Evolutionary conservation across 2,888 invertebrate species (phyloP).

Genomic region (Andrena bicolor): DNA sequence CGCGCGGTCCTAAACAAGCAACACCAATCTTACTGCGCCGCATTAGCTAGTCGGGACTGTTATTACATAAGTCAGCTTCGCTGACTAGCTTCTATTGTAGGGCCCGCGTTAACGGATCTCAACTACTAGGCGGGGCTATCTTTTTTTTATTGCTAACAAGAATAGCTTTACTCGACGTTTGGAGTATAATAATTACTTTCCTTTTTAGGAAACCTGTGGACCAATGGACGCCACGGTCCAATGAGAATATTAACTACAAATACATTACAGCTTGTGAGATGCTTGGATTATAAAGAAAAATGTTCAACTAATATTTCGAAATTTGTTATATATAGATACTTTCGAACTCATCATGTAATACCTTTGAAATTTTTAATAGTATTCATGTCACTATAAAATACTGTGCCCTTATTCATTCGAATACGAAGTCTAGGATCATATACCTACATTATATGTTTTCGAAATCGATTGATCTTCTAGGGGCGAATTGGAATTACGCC

Average conservation of each 20-base stretch:
- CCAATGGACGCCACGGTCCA: too few relatives aligned
- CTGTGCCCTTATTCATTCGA: too few relatives aligned
- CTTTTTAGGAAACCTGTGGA: neutral
- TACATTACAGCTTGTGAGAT: too few relatives aligned
- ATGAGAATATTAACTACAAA: too few relatives aligned
- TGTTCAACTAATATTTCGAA: too few relatives aligned
- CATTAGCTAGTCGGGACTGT: constrained; percentile 10
- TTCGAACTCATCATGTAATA: too few relatives aligned
- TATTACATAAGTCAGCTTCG: constrained; percentile 11
- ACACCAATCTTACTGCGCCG: constrained; percentile 24
- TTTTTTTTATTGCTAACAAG: constrained; percentile 4
- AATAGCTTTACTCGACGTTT: constrained; percentile 7
- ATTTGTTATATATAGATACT: too few relatives aligned
- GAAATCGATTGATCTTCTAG: neutral
- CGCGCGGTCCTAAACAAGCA: constrained; percentile 54
- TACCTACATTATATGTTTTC: neutral
- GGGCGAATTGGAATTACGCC: too few relatives aligned
- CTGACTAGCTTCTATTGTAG: neutral
- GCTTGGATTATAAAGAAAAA: too few relatives aligned
- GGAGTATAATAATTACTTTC: neutral
- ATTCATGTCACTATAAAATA: too few relatives aligned
- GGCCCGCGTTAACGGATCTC: constrained; percentile 45
- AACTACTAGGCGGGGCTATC: constrained; percentile 27
- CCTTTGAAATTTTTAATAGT: too few relatives aligned
- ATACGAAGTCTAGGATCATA: too few relatives aligned